phyloP scores from a whole-genome alignment of 2,113 vertebrate genomes.

The Pseudorhombus dupliciocellatus region DNA sequence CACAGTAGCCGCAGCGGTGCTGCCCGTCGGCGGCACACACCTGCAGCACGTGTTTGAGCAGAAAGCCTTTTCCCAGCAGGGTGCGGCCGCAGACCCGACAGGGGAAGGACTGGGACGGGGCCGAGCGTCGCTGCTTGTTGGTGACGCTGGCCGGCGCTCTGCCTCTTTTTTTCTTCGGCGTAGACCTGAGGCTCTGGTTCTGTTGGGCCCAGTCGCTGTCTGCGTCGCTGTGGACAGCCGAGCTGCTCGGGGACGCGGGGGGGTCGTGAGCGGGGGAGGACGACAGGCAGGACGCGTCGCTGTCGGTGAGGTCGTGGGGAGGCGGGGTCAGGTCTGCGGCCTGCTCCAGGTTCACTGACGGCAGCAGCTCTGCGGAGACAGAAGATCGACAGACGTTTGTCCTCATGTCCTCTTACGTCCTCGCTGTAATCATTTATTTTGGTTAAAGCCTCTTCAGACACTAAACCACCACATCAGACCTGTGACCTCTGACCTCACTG shows the following conservation, averaged over 20 bases:
- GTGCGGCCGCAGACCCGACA: slow-evolving; percentile 45
- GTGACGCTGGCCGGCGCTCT: not conserved
- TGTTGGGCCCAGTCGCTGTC: slow-evolving; percentile 26
- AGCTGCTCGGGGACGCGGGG: slow-evolving; percentile 8
- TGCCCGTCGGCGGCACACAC: slow-evolving; percentile 34
- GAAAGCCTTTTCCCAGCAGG: slow-evolving; percentile 59
- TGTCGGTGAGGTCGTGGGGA: not conserved
- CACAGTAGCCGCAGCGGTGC: slow-evolving; percentile 53
- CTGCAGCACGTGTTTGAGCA: slow-evolving; percentile 59
- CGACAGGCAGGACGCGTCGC: accelerated
- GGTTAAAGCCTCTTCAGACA: too few relatives aligned
- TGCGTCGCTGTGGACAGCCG: not conserved
- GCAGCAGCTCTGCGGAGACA: slow-evolving; percentile 38
- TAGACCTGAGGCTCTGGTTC: not conserved
- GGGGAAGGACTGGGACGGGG: slow-evolving; percentile 5
- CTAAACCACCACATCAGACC: too few relatives aligned
- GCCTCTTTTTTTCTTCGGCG: slow-evolving; percentile 15
- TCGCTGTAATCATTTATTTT: too few relatives aligned
- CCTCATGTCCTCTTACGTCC: not conserved
- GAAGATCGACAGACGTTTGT: not conserved
- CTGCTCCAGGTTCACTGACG: not conserved
- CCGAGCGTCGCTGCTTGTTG: not conserved
- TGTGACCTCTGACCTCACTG: too few relatives aligned
- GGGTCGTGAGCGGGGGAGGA: not conserved
- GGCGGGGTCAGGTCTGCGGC: not conserved